A percentile compares a stretch with the other conserved stretches of the same genome.
Evolutionary conservation across 1,140 invertebrate species (phyloP).

Genomic region (Zelostemma sp.): DNA sequence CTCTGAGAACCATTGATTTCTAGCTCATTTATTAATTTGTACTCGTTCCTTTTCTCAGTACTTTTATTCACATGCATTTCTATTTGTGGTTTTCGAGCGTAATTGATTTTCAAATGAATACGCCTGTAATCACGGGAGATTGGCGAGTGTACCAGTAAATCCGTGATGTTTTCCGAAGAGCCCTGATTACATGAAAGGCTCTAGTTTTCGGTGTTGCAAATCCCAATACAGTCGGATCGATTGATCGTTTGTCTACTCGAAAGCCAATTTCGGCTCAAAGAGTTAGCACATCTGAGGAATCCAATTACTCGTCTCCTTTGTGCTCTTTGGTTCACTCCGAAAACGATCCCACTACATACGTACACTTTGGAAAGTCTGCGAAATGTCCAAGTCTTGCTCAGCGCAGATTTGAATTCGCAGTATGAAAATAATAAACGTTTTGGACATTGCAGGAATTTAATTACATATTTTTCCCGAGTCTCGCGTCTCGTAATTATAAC

Average conservation of each 20-base stretch:
- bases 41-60: too few relatives aligned
- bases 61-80: too few relatives aligned
- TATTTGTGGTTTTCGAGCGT: too few relatives aligned
- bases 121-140: neutral
- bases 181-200: neutral
- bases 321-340: neutral
- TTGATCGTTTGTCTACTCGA: slow-evolving; percentile 4
- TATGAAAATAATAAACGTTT: neutral
- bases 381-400: neutral
- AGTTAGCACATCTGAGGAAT: slow-evolving; percentile 30
- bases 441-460: neutral
- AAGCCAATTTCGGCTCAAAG: slow-evolving; percentile 7
- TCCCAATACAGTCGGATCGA: slow-evolving; percentile 6
- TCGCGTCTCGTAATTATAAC: neutral
- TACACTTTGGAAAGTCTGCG: neutral
- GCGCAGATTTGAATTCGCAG: neutral
- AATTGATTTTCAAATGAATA: neutral
- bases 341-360: neutral
- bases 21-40: too few relatives aligned
- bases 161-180: neutral
- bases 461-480: neutral
- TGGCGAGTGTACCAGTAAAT: too few relatives aligned
- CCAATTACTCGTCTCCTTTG: slow-evolving; percentile 32
- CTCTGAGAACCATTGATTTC: too few relatives aligned
- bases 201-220: slow-evolving; percentile 2